Conservation (phyloP, 2,113 vertebrate genomes). For the Pongo abelii region DNA sequence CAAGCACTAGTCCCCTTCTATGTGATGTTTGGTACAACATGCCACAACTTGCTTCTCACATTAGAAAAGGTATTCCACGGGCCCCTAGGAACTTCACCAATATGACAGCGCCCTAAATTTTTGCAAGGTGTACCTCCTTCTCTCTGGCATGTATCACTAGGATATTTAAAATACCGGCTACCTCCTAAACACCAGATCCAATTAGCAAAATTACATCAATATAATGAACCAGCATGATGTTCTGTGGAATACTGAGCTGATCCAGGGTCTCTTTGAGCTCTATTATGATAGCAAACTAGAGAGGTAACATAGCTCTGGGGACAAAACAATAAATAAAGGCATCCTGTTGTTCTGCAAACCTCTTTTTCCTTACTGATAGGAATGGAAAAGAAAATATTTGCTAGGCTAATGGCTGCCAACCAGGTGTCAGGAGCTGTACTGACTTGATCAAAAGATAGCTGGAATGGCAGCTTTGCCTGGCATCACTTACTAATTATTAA, state of each 20-base stretch:
- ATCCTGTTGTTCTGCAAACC: background rate
- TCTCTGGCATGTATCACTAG: background rate
- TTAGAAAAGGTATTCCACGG: background rate
- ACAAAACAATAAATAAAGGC: background rate
- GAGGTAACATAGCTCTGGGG: background rate
- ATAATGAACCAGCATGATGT: background rate
- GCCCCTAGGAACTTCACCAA: background rate
- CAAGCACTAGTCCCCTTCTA: background rate
- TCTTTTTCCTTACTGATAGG: background rate
- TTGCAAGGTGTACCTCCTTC: background rate
- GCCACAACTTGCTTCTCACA: background rate
- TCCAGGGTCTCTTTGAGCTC: background rate
- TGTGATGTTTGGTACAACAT: background rate
- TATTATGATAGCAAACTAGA: constrained; percentile 11
- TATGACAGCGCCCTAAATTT: background rate
- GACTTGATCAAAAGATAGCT: background rate
- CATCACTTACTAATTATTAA: background rate
- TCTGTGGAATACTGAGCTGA: background rate
- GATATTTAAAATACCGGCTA: background rate
- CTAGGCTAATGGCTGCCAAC: background rate
- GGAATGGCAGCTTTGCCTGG: no score
- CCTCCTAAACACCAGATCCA: background rate
- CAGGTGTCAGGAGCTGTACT: background rate
- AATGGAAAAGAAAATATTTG: background rate
- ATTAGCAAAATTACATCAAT: background rate